Percentiles rank a stretch among this genome's conserved stretches.
phyloP scores from a whole-genome alignment of 2,797 vertebrate species.

The Potorous gilbertii region DNA sequence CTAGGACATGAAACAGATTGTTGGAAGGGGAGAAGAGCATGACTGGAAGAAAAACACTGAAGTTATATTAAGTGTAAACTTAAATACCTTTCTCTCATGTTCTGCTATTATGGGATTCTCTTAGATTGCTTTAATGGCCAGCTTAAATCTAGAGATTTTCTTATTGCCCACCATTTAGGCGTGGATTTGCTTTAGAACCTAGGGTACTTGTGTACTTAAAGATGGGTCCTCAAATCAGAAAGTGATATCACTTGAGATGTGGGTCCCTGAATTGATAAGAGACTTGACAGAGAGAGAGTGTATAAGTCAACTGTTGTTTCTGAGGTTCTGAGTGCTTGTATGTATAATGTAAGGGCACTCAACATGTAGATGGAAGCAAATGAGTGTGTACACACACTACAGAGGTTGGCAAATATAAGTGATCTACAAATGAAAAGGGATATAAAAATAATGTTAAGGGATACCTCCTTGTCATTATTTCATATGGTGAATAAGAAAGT shows the following conservation, averaged over 20 bases:
- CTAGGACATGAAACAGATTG: neutral
- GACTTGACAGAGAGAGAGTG: neutral
- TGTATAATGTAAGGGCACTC: neutral
- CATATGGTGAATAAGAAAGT: neutral
- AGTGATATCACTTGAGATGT: neutral
- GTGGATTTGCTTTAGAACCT: conserved; percentile 25
- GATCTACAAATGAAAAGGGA: neutral
- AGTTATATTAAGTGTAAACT: neutral
- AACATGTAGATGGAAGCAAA: neutral
- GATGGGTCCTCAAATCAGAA: conserved; percentile 15
- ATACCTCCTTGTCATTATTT: neutral
- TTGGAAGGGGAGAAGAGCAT: neutral
- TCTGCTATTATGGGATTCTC: neutral
- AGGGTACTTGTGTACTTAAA: conserved; percentile 7
- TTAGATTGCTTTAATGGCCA: neutral
- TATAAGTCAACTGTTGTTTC: neutral
- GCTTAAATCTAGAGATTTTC: neutral
- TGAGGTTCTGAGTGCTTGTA: conserved; percentile 16
- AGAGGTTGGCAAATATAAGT: neutral
- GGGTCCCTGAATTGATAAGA: neutral
- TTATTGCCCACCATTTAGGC: neutral
- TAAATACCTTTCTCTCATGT: neutral
- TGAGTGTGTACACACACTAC: neutral
- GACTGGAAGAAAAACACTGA: neutral
- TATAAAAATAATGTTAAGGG: neutral